phyloP scores from a whole-genome alignment of 2,113 vertebrate genomes.

The Puma concolor region DNA sequence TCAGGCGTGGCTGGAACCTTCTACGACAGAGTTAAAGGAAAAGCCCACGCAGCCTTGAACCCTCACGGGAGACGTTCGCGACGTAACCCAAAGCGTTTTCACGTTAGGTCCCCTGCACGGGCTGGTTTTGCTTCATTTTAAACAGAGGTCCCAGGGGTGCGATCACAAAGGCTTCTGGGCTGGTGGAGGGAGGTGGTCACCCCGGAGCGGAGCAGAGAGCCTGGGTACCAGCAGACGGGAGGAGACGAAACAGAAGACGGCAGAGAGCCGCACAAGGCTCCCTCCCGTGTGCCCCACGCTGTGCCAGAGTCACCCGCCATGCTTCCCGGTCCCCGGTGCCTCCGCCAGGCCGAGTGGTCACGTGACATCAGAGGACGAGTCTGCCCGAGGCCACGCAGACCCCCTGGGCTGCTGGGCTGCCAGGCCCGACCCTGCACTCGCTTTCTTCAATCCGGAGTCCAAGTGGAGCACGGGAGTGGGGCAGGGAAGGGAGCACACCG shows the following conservation, averaged over 20 bases:
- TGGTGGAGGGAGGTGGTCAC: fast-evolving
- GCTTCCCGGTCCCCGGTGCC: fast-evolving
- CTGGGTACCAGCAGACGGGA: fast-evolving
- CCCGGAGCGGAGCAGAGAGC: neutral
- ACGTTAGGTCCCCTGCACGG: fast-evolving
- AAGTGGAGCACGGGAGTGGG: fast-evolving
- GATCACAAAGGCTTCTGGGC: neutral
- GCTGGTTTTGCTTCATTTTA: neutral
- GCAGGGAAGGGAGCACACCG: neutral
- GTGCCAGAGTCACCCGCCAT: fast-evolving
- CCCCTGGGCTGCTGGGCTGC: too few species aligned
- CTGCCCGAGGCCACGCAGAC: neutral
- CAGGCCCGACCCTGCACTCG: neutral
- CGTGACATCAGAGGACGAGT: fast-evolving
- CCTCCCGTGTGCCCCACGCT: fast-evolving
- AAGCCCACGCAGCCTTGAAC: neutral
- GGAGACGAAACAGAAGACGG: neutral
- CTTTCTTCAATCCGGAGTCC: neutral
- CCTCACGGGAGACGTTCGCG: neutral
- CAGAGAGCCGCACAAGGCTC: fast-evolving
- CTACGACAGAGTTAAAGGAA: fast-evolving
- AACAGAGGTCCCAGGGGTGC: neutral
- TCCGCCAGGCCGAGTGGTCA: neutral
- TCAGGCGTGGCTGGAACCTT: neutral
- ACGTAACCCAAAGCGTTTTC: fast-evolving